Evolutionary conservation across 2,113 vertebrate genomes (phyloP).

Genomic region (Cephalopholis sonnerati): DNA sequence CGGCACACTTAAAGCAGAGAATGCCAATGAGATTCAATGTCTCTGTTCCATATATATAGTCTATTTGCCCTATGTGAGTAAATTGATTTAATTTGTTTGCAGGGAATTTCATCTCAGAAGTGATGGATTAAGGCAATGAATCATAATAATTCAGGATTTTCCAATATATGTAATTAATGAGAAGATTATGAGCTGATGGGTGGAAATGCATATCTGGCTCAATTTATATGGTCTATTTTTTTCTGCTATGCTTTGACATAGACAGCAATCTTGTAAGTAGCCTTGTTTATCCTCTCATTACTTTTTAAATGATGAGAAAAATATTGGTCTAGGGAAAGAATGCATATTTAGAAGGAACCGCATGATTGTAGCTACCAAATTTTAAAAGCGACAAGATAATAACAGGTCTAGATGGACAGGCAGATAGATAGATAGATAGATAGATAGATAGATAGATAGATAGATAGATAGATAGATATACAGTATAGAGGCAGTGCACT

Average conservation of each 20-base stretch:
- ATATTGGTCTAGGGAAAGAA: slow-evolving; percentile 4
- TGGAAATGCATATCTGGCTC: slow-evolving; percentile 32
- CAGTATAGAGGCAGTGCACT: not conserved
- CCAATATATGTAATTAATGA: slow-evolving; percentile 75
- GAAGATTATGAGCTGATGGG: slow-evolving; percentile 48
- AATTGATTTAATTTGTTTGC: slow-evolving; percentile 59
- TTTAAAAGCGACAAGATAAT: not conserved
- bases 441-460: not conserved
- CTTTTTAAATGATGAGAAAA: not conserved
- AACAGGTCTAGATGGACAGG: not conserved
- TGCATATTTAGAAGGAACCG: slow-evolving; percentile 13
- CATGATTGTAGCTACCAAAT: not conserved
- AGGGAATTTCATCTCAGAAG: slow-evolving; percentile 49
- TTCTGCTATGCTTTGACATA: not conserved
- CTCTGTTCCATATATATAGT: slow-evolving; percentile 24
- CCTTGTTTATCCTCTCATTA: not conserved
- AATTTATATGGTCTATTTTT: slow-evolving; percentile 15
- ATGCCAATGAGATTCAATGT: slow-evolving; percentile 44
- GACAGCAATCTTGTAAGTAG: not conserved
- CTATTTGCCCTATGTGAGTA: slow-evolving; percentile 28
- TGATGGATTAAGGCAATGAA: slow-evolving; percentile 74
- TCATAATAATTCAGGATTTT: slow-evolving; percentile 68
- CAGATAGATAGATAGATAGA: not conserved
- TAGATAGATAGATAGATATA: not conserved
- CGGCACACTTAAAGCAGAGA: slow-evolving; percentile 28